Evolutionary conservation across 2,888 invertebrate genomes (phyloP).

Genomic region (Amblyteles armatorius): DNA sequence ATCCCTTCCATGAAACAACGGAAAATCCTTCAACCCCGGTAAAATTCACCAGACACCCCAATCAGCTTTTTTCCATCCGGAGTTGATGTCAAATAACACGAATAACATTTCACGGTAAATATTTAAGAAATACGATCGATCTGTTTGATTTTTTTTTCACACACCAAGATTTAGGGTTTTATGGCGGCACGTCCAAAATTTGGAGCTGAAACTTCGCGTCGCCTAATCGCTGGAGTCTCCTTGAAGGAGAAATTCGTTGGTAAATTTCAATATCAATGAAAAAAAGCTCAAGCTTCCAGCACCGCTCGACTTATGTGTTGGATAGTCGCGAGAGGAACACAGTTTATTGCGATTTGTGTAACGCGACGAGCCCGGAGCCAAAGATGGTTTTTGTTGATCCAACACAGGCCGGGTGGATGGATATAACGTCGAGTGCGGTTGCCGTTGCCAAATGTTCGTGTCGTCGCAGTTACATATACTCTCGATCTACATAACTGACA

Average conservation of each 20-base stretch:
- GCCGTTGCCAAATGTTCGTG: slow-evolving; percentile 76
- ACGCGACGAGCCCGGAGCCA: slow-evolving; percentile 54
- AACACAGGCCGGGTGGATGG: slow-evolving; percentile 48
- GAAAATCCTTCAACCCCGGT: neutral
- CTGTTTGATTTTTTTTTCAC: no score
- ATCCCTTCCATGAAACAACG: neutral
- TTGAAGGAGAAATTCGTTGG: no score
- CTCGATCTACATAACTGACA: slow-evolving; percentile 9
- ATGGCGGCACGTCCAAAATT: no score
- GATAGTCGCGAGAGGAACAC: slow-evolving; percentile 42
- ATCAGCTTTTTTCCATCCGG: no score
- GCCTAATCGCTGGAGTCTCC: no score
- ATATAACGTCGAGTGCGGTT: slow-evolving; percentile 52
- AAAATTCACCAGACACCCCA: no score
- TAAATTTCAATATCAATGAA: neutral
- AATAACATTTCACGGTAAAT: no score
- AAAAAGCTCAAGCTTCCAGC: slow-evolving; percentile 52
- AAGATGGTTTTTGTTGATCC: slow-evolving; percentile 65
- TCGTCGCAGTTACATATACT: slow-evolving; percentile 54
- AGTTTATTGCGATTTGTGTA: slow-evolving; percentile 73
- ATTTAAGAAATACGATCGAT: no score
- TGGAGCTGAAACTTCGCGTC: no score
- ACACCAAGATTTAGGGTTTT: no score
- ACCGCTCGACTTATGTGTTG: slow-evolving; percentile 56
- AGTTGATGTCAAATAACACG: no score